Conservation (phyloP, 1,140 invertebrate species). For the Calycopis cecrops region DNA sequence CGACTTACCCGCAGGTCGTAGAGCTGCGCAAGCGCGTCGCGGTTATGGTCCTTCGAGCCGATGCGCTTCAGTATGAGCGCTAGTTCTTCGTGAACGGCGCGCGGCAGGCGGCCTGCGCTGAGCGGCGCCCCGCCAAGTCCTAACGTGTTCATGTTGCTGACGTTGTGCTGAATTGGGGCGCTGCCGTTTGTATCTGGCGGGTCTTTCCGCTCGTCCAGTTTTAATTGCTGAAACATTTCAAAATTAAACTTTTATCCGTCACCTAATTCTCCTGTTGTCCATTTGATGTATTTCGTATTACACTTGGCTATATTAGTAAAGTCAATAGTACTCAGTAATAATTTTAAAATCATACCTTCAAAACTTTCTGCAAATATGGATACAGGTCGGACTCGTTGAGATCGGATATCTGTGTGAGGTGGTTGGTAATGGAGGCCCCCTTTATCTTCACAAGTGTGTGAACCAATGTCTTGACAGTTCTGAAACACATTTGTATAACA, state of each 20-base stretch:
- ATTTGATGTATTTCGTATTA: too few species aligned
- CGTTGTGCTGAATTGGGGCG: slow-evolving; percentile 26
- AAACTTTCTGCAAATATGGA: slow-evolving; percentile 85
- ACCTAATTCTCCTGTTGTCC: neutral
- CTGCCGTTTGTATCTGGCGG: slow-evolving; percentile 43
- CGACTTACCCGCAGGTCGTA: slow-evolving; percentile 85
- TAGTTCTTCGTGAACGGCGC: slow-evolving; percentile 87
- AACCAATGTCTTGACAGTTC: slow-evolving; percentile 94
- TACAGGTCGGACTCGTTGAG: slow-evolving; percentile 88
- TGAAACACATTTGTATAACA: slow-evolving; percentile 33
- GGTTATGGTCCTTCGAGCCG: slow-evolving; percentile 90
- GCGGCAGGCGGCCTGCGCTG: slow-evolving; percentile 75
- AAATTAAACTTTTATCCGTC: slow-evolving; percentile 10
- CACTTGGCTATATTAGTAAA: too few species aligned
- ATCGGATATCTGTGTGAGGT: slow-evolving; percentile 87
- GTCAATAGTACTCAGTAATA: neutral
- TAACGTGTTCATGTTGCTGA: slow-evolving; percentile 19
- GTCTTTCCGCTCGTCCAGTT: slow-evolving; percentile 71
- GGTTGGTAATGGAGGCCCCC: slow-evolving; percentile 83
- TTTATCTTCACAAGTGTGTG: slow-evolving; percentile 90
- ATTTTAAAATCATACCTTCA: slow-evolving; percentile 75
- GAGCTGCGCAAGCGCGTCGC: slow-evolving; percentile 89
- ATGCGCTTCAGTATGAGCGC: slow-evolving; percentile 95
- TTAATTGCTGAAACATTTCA: slow-evolving; percentile 47
- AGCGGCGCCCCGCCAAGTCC: slow-evolving; percentile 52